Percentiles rank a stretch among this genome's conserved stretches.
phyloP scores from a whole-genome alignment of 2,113 vertebrate species.

The Ageneiosus marmoratus region DNA sequence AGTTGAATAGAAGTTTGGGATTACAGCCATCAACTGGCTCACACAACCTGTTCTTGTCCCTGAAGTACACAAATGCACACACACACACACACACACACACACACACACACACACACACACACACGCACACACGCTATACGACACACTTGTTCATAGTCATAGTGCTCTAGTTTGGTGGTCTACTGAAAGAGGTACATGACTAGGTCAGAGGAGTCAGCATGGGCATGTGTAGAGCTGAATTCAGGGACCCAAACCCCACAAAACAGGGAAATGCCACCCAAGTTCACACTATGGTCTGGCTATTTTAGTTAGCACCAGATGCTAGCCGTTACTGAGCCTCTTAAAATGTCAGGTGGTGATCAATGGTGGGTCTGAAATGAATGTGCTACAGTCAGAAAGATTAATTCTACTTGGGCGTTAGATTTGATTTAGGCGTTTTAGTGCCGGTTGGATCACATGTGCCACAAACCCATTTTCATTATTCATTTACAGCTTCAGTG shows the following conservation, averaged over 20 bases:
- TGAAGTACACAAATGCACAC: conserved; percentile 23
- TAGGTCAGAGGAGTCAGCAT: conserved; percentile 29
- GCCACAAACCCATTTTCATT: conserved; percentile 18
- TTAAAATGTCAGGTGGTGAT: conserved; percentile 38
- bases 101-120: not conserved
- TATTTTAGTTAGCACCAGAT: conserved; percentile 44
- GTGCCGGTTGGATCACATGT: not conserved
- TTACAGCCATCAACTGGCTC: conserved; percentile 54
- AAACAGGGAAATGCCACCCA: conserved; percentile 41
- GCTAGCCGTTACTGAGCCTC: conserved; percentile 37
- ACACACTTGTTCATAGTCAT: not conserved
- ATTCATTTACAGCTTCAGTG: not conserved
- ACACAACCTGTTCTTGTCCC: conserved; percentile 35
- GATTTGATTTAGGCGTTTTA: not conserved
- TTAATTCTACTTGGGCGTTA: conserved; percentile 20
- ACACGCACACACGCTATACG: not conserved
- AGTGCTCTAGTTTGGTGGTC: conserved; percentile 36
- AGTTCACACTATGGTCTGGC: conserved; percentile 7
- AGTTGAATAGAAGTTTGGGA: conserved; percentile 67
- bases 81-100: conserved; percentile 12
- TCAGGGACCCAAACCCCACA: not conserved
- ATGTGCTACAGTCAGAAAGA: conserved; percentile 28
- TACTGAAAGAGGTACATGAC: conserved; percentile 37
- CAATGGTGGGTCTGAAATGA: conserved; percentile 13
- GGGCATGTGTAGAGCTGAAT: conserved; percentile 40